Conservation (phyloP, 2,888 invertebrate species). For the Xanthostigma xanthostigma region DNA sequence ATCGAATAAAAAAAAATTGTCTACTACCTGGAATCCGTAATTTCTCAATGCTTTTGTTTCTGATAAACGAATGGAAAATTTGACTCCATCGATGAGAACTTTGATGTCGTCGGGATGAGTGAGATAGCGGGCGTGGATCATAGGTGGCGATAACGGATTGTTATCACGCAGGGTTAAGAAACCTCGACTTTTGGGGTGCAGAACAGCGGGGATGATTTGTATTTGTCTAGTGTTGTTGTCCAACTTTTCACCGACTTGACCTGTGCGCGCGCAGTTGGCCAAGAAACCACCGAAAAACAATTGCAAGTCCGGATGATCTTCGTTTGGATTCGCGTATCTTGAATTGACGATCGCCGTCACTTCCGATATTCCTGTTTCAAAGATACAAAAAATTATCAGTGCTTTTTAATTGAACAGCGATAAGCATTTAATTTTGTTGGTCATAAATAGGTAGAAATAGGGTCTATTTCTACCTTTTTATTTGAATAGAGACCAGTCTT, state of each 20-base stretch:
- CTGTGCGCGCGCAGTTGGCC: slow-evolving; percentile 73
- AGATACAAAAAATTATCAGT: not conserved
- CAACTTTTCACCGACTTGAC: slow-evolving; percentile 66
- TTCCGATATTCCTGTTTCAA: slow-evolving; percentile 52
- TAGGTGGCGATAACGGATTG: slow-evolving; percentile 68
- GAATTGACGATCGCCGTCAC: slow-evolving; percentile 73
- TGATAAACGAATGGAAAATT: slow-evolving; percentile 54
- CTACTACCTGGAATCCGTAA: slow-evolving; percentile 17
- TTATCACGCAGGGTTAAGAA: slow-evolving; percentile 50
- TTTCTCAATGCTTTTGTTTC: slow-evolving; percentile 44
- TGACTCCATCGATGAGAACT: slow-evolving; percentile 67
- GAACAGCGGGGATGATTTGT: slow-evolving; percentile 62
- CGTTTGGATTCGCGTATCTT: slow-evolving; percentile 55
- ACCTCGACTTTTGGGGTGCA: slow-evolving; percentile 81
- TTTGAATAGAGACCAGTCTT: too few species aligned
- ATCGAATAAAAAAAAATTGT: too few species aligned
- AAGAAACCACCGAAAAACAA: slow-evolving; percentile 76
- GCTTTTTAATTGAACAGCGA: too few species aligned
- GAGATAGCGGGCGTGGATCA: slow-evolving; percentile 71
- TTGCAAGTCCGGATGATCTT: slow-evolving; percentile 73
- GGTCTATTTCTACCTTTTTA: too few species aligned
- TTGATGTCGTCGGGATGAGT: slow-evolving; percentile 67
- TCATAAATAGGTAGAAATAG: too few species aligned
- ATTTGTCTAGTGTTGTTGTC: slow-evolving; percentile 53
- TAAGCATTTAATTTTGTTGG: too few species aligned